Conservation (phyloP, 1,140 invertebrate genomes). For the Drosophila pseudoobscura region DNA sequence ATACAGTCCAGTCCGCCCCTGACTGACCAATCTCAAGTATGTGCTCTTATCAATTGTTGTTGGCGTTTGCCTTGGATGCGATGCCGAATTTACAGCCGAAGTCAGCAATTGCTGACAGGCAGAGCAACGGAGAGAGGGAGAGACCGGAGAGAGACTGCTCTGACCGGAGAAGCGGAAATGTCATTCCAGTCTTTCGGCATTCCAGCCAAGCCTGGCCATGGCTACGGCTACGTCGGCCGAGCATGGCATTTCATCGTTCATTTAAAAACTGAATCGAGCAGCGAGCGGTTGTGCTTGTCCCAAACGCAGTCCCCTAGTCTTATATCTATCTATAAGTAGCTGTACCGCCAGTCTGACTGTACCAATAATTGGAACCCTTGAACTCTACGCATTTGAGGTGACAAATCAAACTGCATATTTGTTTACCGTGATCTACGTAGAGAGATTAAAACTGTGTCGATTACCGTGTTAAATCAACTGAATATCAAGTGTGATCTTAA, state of each 20-base stretch:
- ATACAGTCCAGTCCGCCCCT: slow-evolving; percentile 15
- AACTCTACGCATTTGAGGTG: slow-evolving; percentile 83
- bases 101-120: slow-evolving; percentile 22
- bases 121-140: neutral
- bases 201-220: slow-evolving; percentile 35
- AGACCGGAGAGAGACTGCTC: slow-evolving; percentile 18
- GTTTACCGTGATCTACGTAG: slow-evolving; percentile 82
- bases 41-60: slow-evolving; percentile 31
- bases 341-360: slow-evolving; percentile 47
- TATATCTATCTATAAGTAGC: slow-evolving; percentile 3
- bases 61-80: slow-evolving; percentile 20
- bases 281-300: slow-evolving; percentile 50
- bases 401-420: slow-evolving; percentile 76
- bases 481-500: slow-evolving; percentile 79
- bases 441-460: slow-evolving; percentile 81
- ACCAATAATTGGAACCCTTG: slow-evolving; percentile 24
- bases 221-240: neutral
- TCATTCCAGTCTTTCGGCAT: slow-evolving; percentile 36
- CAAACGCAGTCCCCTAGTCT: neutral
- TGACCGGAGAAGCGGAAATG: slow-evolving; percentile 46
- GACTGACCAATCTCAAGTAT: slow-evolving; percentile 23
- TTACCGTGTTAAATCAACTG: slow-evolving; percentile 83
- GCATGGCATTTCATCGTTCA: slow-evolving; percentile 36
- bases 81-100: slow-evolving; percentile 19
- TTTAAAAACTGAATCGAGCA: slow-evolving; percentile 39